A percentile compares a stretch with the other conserved stretches of the same genome.
phyloP scores from a whole-genome alignment of 2,888 invertebrate genomes.

The Lepidonotus clava region DNA sequence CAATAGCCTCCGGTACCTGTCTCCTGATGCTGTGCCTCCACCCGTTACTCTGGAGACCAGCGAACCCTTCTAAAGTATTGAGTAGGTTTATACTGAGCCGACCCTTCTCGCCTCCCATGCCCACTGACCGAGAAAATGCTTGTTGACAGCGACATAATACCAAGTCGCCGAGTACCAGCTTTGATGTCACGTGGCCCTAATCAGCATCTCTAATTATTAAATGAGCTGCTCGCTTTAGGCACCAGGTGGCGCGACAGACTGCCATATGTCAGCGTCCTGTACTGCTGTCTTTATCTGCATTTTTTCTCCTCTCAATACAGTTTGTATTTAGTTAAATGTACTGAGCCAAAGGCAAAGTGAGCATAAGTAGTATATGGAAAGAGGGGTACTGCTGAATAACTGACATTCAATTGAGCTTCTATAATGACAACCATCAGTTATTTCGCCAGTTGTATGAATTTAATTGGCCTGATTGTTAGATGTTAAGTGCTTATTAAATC shows the following conservation, averaged over 20 bases:
- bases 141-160: slow-evolving; percentile 38
- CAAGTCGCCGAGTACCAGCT: slow-evolving; percentile 24
- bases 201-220: slow-evolving; percentile 43
- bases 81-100: background rate
- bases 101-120: background rate
- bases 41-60: background rate
- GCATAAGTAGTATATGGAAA: too few species aligned
- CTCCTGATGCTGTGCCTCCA: background rate
- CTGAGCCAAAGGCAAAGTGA: too few species aligned
- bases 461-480: too few species aligned
- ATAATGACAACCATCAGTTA: too few species aligned
- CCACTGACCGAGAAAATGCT: slow-evolving; percentile 33
- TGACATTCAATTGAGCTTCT: too few species aligned
- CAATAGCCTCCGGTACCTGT: background rate
- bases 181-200: slow-evolving; percentile 40
- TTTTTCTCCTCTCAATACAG: too few species aligned
- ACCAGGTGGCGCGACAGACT: slow-evolving; percentile 18
- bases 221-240: background rate
- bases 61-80: slow-evolving; percentile 33
- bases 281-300: too few species aligned
- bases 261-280: too few species aligned
- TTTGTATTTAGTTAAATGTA: too few species aligned
- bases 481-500: too few species aligned
- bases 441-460: too few species aligned
- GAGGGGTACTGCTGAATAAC: too few species aligned